Base-by-base conservation (phyloP, 2,888 invertebrate species). In the Acanthopleura granulata region DNA sequence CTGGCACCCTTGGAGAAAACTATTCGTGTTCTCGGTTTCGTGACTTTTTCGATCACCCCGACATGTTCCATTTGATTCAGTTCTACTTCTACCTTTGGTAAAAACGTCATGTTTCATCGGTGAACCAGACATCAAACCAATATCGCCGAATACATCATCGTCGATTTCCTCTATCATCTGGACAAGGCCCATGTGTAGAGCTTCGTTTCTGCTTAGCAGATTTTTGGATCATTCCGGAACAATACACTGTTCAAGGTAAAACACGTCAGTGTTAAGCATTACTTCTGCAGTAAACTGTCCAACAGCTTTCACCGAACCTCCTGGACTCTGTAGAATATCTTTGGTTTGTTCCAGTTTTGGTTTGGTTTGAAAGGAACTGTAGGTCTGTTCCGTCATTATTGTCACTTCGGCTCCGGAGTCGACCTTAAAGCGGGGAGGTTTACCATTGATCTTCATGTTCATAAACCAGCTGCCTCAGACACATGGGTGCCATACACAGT, bases 21-120 rank as follows among this genome's bases (percentile, higher is more conserved):
- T 80, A 80, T n/a, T 77, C 78, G 14, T n/a, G n/a, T n/a, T n/a
- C 79, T 77, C 4, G 81, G 81, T 18, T 74, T 70, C 1, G 72
- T 77, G 0, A 79, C 75, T 49, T 75, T 71, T 49, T 29, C n/a
- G 51, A 81, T 79, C 15, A 79, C 77, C 4, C 74, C 77, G 0
- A 69, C 75, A 9, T 69, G 6, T 40, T 78, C 74, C 76, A 81
- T 79, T 15, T 74, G 30, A 27, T 80, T 57, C 12, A 79, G 74
- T 62, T 80, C 80, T 18, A 29, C 66, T 40, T 76, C 76, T 6
- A 77, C 73, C 71, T 72, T 78, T 18, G n/a, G 74, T 22, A 77
- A 25, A 15, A 79, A 49, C 15, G 75, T 75, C 50, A 78, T 74
- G 30, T 4, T 75, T 66, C 9, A 72, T 71, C 15, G 77, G 69